Evolutionary conservation across 2,113 vertebrate species (phyloP).

Genomic region (Silurus meridionalis): DNA sequence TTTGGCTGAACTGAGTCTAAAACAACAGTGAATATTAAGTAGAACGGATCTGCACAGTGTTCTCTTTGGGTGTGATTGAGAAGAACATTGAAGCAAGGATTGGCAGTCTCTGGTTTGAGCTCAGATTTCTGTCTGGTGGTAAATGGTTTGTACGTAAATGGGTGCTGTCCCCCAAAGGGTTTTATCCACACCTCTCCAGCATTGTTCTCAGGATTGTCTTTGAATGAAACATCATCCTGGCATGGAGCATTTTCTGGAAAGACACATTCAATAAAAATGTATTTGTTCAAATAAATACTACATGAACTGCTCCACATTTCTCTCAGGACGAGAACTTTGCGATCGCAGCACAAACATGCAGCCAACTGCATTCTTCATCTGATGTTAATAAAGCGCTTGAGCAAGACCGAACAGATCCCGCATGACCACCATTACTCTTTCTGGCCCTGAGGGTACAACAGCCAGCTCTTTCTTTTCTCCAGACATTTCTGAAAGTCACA

Average conservation of each 20-base stretch:
- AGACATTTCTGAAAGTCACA: background rate
- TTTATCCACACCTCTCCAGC: background rate
- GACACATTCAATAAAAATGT: background rate
- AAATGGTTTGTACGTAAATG: background rate
- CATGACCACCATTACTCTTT: background rate
- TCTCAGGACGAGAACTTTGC: background rate
- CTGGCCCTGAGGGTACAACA: background rate
- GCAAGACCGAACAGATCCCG: constrained; percentile 8
- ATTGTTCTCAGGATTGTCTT: background rate
- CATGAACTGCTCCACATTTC: background rate
- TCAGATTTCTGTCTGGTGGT: background rate
- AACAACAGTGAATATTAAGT: constrained; percentile 10
- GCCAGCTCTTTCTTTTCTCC: background rate
- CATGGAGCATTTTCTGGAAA: background rate
- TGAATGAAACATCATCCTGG: background rate
- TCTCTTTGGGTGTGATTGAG: background rate
- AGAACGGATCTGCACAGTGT: background rate
- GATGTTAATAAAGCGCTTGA: background rate
- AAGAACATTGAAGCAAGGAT: background rate
- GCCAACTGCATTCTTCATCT: background rate
- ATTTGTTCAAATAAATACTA: background rate
- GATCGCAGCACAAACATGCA: background rate
- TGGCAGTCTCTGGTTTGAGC: background rate
- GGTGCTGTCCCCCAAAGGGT: too few species aligned
- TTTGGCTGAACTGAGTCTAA: constrained; percentile 1